Evolutionary conservation across 2,797 vertebrate genomes (phyloP), one percentile per base, ranked within the genome.

Genomic region (Triplophysa bombifrons): DNA sequence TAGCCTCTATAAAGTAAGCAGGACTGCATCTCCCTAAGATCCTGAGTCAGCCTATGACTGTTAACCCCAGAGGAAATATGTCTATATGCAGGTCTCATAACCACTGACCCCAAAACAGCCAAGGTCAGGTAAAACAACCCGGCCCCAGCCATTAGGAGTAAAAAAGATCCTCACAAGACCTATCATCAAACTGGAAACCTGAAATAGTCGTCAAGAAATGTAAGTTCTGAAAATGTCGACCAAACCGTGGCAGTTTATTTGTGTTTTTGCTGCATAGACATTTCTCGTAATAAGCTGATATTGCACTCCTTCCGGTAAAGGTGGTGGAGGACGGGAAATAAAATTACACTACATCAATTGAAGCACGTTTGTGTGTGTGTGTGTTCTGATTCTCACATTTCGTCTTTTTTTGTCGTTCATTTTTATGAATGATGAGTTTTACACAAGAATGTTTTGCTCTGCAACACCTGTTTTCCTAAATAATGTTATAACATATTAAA

Each of bases 251-350:
- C 68, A 71, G 22, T 76, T 85, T 88, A 85, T 90, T 86, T 88
- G 86, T 88, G 85, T 88, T 88, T 86, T 83, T 83, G 83, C 67
- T 82, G 82, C 82, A 88, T 86, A 81, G 84, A 89, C 89, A 87
- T 88, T 88, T 89, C 88, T 86, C 80, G 83, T 88, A 90, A 90
- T 92, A 88, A 90, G 89, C 88, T 91, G 89, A 90, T 90, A 86
- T 86, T 89, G 92, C 89, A 89, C 72, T 90, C 84, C 82, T 55
- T 71, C 66, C 83, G 83, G 71, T 82, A 55, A 67, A 38, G 63
- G 50, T 76, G 61, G 63, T 17, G n/a, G 61, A 69, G 64, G 70
- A 78, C 66, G 34, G 53, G 58, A 75, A 70, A 20, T 74, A 10
- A 76, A 69, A 34, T 56, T 73, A 67, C 25, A 73, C 19, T 73